These are phyloP conservation scores for Melanotaenia parkinsoni DNA, from an alignment of 2,797 vertebrate species.

Conservation along the genomic window DNA sequence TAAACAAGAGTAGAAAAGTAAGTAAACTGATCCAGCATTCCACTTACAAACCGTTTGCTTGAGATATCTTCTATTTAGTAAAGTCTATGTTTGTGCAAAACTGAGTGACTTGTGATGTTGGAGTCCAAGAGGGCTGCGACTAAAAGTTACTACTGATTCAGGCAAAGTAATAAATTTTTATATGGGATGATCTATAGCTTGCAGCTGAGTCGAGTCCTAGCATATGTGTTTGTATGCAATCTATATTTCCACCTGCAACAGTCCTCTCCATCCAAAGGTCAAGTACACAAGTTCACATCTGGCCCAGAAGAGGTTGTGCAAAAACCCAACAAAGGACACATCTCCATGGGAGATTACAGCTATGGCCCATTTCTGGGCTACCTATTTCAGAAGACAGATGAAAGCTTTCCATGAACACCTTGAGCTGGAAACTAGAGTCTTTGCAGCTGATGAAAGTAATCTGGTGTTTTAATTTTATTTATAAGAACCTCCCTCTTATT, in stretches of 20 bases:
- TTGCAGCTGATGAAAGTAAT: constrained; percentile 48
- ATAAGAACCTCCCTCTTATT: neutral
- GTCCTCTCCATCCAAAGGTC: constrained; percentile 52
- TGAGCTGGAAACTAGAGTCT: constrained; percentile 39
- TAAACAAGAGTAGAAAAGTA: constrained; percentile 28
- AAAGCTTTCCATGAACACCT: constrained; percentile 49
- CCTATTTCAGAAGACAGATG: constrained; percentile 59
- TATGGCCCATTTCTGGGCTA: constrained; percentile 68
- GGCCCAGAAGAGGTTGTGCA: constrained; percentile 50
- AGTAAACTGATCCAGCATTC: constrained; percentile 27
- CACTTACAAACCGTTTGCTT: constrained; percentile 23
- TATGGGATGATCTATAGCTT: neutral
- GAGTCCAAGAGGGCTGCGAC: neutral
- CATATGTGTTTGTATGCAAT: constrained; percentile 29
- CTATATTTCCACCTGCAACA: constrained; percentile 51
- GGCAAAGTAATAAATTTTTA: constrained; percentile 6
- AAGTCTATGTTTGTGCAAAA: neutral
- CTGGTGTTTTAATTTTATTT: neutral
- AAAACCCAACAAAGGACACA: constrained; percentile 65
- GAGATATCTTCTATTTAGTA: neutral
- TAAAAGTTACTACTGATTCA: neutral
- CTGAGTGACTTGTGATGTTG: neutral
- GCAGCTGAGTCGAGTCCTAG: constrained; percentile 16
- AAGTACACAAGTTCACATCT: constrained; percentile 67
- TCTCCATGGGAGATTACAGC: constrained; percentile 70